phyloP scores from a whole-genome alignment of 2,113 vertebrate genomes.

The Cettia cetti region DNA sequence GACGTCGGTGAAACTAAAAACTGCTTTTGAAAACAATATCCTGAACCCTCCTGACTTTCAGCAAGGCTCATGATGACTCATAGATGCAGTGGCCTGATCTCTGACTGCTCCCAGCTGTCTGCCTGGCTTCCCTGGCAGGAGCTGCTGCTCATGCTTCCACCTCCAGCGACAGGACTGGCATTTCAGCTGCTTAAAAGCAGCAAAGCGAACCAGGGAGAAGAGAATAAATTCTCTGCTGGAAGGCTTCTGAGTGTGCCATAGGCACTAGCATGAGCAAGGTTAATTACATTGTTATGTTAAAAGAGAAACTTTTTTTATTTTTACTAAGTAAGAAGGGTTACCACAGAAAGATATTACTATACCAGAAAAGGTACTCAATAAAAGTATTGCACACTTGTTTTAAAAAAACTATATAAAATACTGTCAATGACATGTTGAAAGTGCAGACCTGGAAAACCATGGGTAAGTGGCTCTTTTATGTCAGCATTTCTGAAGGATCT shows the following conservation, averaged over 20 bases:
- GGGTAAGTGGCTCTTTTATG: not conserved
- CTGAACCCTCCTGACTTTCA: not conserved
- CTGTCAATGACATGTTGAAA: not conserved
- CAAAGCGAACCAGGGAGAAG: not conserved
- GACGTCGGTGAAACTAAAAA: not conserved
- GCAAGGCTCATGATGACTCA: not conserved
- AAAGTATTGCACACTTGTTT: not conserved
- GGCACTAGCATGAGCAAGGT: not conserved
- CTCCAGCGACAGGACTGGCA: accelerated
- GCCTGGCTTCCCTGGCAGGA: not conserved
- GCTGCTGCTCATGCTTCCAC: not conserved
- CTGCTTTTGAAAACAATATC: not conserved
- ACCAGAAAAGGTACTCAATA: not conserved
- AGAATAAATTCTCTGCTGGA: not conserved
- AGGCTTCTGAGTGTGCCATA: not conserved
- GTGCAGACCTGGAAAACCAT: not conserved
- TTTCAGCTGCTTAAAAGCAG: not conserved
- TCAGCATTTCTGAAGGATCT: not conserved
- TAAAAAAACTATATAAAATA: not conserved
- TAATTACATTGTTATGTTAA: not conserved
- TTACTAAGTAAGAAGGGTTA: not conserved
- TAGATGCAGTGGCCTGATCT: not conserved
- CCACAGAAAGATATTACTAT: not conserved
- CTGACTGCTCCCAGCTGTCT: not conserved
- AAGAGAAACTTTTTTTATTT: not conserved